These are phyloP conservation scores for Nymphalis io DNA, from an alignment of 1,140 invertebrate species.

Conservation along the genomic window DNA sequence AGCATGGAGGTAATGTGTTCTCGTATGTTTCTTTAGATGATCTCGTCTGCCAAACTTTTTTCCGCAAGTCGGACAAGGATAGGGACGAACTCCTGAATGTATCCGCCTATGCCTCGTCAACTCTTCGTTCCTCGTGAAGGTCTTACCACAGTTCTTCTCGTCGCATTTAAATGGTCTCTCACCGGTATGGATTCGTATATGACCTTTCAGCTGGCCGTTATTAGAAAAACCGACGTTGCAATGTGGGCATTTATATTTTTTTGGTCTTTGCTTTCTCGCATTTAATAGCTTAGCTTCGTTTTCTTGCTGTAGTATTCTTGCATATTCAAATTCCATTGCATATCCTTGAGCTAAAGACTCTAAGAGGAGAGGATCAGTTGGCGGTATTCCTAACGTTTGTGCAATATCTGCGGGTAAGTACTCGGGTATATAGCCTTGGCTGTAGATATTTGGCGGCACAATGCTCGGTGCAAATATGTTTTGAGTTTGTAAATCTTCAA, in stretches of 20 bases:
- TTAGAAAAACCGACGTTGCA: constrained; percentile 95
- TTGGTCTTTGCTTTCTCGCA: constrained; percentile 89
- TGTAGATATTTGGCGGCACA: constrained; percentile 42
- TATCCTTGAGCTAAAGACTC: constrained; percentile 81
- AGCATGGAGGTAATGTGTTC: constrained; percentile 84
- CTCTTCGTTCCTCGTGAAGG: constrained; percentile 96
- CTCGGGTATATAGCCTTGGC: constrained; percentile 60
- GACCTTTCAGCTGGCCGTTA: constrained; percentile 95
- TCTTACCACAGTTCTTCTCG: constrained; percentile 90
- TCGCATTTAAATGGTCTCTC: constrained; percentile 94
- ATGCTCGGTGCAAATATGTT: constrained; percentile 27
- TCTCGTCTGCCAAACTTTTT: constrained; percentile 95
- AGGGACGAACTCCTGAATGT: constrained; percentile 91
- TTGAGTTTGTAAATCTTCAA: constrained; percentile 29
- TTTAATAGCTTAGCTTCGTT: constrained; percentile 83
- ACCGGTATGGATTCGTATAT: constrained; percentile 95
- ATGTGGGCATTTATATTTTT: constrained; percentile 93
- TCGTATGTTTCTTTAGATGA: constrained; percentile 91
- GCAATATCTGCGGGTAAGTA: constrained; percentile 76
- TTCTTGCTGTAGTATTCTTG: constrained; percentile 84
- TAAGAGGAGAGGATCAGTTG: constrained; percentile 76
- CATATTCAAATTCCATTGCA: constrained; percentile 85
- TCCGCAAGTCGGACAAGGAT: constrained; percentile 88
- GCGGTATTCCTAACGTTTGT: constrained; percentile 75
- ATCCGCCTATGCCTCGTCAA: constrained; percentile 94